Evolutionary conservation across 2,113 vertebrate species (phyloP).

Genomic region (Macheiramphus alcinus): DNA sequence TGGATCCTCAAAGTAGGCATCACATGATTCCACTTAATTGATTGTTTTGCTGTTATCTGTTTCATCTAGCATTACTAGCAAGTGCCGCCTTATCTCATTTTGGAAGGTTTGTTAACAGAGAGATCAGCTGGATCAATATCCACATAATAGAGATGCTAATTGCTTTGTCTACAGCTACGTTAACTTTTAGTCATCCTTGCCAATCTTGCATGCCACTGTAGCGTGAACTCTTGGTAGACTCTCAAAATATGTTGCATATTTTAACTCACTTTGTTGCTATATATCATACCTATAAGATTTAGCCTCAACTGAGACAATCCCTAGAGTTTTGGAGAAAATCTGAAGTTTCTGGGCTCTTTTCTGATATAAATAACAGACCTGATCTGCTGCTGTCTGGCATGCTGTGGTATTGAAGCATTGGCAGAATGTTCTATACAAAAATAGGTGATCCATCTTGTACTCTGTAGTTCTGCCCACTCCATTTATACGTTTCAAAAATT

Average conservation of each 20-base stretch:
- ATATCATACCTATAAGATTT: accelerated
- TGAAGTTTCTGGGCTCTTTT: background rate
- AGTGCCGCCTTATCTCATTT: background rate
- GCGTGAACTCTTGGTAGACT: background rate
- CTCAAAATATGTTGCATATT: background rate
- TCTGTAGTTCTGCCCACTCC: background rate
- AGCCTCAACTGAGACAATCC: background rate
- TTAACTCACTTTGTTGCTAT: background rate
- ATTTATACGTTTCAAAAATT: background rate
- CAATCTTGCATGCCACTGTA: accelerated
- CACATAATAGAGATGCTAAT: conserved; percentile 59
- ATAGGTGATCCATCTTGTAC: background rate
- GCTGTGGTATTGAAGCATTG: background rate
- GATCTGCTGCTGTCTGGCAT: background rate
- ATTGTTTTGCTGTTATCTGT: conserved; percentile 49
- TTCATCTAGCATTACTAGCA: conserved; percentile 22
- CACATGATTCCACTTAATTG: background rate
- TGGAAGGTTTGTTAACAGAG: conserved; percentile 25
- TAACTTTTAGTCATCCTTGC: background rate
- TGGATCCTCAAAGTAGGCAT: conserved; percentile 20
- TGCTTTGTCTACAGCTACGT: conserved; percentile 31
- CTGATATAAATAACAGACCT: background rate
- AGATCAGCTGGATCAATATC: conserved; percentile 54
- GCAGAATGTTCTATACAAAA: background rate
- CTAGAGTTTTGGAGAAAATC: background rate